Base-by-base conservation (phyloP, 2,113 vertebrate species). In the Helogale parvula region DNA sequence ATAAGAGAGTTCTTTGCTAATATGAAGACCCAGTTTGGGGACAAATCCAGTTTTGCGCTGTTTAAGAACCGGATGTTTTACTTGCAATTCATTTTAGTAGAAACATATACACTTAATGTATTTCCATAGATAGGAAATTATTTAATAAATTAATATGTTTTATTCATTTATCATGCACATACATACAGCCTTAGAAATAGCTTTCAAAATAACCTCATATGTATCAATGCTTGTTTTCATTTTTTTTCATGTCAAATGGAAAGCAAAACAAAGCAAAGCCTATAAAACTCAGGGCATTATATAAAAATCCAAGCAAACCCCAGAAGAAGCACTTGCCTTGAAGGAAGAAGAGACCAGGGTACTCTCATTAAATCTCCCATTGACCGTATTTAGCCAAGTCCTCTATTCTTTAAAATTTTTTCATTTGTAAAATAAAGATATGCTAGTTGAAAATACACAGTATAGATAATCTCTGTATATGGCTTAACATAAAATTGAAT, bases 1-100 rank as follows among this genome's bases (percentile, higher is more conserved):
- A 74, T 85, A 89, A 77, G 86, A 96, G 92, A 72, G 45, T 84
- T 97, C 97, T 80, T 92, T 97, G 76, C 80, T 93, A 88, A 94
- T 90, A 71, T 85, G 71, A 97, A 97, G 93, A 90, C 52, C 60
- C 25, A 94, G 77, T 96, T 97, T 94, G 60, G 90, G 69, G 33
- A 95, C 71, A 97, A 96, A 95, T 88, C 68, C 77, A 93, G 97
- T 93, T 95, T 97, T 52, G 4, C 60, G 27, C 84, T 92, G 57
- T 71, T 94, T 95, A 93, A 97, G 83, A 95, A 65, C 66, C 93
- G 90, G 47, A 82, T 52, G 60, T 90, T 76, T 95, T 91, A 13
- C 77, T 92, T 92, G 35, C 97, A 97, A 96, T 84, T 8, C 38
- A 57, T 85, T 92, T 97, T 90, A 92, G 47, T 88, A 90, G 77